phyloP scores from a whole-genome alignment of 2,888 invertebrate genomes.

The Diaprepes abbreviatus region DNA sequence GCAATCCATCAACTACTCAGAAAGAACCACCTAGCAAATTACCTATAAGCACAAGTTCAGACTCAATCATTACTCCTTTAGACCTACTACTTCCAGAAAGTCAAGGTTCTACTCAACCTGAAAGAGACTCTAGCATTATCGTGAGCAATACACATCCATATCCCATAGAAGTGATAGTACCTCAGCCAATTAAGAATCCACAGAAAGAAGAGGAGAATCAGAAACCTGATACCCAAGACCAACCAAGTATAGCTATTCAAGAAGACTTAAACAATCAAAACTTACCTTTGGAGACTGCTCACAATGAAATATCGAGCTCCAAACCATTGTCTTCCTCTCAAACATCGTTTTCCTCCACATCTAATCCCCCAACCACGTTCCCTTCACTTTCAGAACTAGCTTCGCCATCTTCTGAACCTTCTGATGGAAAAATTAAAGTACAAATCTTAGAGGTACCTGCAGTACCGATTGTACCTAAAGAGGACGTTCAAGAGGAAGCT shows the following conservation, averaged over 20 bases:
- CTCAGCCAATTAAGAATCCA: constrained; percentile 14
- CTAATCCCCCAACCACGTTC: background rate
- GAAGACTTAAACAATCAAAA: background rate
- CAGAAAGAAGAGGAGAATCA: background rate
- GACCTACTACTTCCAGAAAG: background rate
- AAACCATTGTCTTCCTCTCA: background rate
- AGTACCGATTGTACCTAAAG: constrained; percentile 48
- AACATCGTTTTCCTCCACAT: background rate
- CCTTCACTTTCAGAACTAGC: background rate
- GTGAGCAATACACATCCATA: constrained; percentile 18
- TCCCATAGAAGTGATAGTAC: constrained; percentile 15
- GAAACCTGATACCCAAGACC: no score
- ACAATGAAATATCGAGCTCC: background rate
- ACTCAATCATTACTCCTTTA: background rate
- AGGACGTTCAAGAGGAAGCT: constrained; percentile 35
- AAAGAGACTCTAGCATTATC: background rate
- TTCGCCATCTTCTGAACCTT: constrained; percentile 32
- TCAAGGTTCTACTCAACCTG: background rate
- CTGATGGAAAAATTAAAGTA: constrained; percentile 59
- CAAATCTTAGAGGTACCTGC: constrained; percentile 55
- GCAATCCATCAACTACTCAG: constrained; percentile 21
- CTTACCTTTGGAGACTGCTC: background rate
- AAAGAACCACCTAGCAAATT: background rate
- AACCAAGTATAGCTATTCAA: background rate
- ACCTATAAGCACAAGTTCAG: background rate